Conservation (phyloP, 2,113 vertebrate genomes). For the Phaetusa simplex region DNA sequence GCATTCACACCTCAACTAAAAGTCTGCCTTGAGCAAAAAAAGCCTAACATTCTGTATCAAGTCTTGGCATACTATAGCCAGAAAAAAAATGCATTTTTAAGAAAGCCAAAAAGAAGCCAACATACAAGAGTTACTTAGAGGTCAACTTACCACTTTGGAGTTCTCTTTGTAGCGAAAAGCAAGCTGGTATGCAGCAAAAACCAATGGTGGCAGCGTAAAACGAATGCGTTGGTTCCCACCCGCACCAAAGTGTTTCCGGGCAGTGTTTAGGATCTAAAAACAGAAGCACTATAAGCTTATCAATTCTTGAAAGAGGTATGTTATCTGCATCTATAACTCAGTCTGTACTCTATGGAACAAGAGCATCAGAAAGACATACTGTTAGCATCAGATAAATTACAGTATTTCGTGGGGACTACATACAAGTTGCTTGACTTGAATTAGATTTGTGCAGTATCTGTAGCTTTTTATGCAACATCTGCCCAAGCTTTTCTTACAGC, state of each 20-base stretch:
- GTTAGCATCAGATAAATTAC: not conserved
- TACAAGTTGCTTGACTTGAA: not conserved
- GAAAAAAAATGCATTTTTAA: not conserved
- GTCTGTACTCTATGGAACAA: not conserved
- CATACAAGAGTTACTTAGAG: not conserved
- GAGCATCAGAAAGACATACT: not conserved
- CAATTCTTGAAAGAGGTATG: not conserved
- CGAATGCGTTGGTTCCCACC: slow-evolving; percentile 97
- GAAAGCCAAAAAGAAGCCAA: not conserved
- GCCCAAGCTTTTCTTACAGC: not conserved
- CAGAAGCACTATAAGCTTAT: not conserved
- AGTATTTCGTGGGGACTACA: not conserved
- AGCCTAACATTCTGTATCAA: not conserved
- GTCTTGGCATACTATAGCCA: not conserved
- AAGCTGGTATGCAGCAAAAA: slow-evolving; percentile 96
- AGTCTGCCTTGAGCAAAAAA: not conserved
- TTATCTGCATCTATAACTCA: not conserved
- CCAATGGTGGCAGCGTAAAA: slow-evolving; percentile 91
- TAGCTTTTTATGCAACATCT: not conserved
- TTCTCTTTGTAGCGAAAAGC: slow-evolving; percentile 98
- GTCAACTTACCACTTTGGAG: slow-evolving; percentile 82
- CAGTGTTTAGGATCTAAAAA: slow-evolving; percentile 92
- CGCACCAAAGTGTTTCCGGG: slow-evolving; percentile 96
- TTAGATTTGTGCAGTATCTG: not conserved
- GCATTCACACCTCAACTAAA: not conserved